Evolutionary conservation across 2,113 vertebrate species (phyloP).

Genomic region (Actenoides hombroni): DNA sequence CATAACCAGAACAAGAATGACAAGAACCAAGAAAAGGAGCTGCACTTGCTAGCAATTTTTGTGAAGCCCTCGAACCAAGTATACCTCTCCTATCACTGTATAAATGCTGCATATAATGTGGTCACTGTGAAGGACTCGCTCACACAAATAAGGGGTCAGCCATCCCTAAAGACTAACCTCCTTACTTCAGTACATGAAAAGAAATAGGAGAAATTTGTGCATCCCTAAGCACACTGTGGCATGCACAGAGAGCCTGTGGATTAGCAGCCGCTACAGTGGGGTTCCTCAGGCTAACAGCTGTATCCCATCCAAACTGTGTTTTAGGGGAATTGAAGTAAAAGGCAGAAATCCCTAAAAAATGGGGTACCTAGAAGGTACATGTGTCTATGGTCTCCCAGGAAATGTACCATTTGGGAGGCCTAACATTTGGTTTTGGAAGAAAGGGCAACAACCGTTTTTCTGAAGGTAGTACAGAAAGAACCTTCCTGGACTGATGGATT

Average conservation of each 20-base stretch:
- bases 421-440: background rate
- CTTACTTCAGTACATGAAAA: background rate
- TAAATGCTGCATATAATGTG: background rate
- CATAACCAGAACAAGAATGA: constrained; percentile 31
- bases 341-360: background rate
- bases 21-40: constrained; percentile 9
- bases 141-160: background rate
- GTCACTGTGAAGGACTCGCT: background rate
- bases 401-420: background rate
- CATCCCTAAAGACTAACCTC: background rate
- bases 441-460: background rate
- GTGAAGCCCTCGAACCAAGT: constrained; percentile 7
- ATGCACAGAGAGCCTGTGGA: accelerated
- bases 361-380: background rate
- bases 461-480: background rate
- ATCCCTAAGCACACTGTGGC: background rate
- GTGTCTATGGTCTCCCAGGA: background rate
- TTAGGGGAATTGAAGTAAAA: background rate
- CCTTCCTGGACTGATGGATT: background rate
- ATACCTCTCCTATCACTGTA: background rate
- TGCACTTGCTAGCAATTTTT: background rate
- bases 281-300: background rate
- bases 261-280: background rate
- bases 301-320: background rate
- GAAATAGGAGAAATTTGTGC: background rate